Conservation (phyloP, 2,888 invertebrate species). For the Griposia aprilina region DNA sequence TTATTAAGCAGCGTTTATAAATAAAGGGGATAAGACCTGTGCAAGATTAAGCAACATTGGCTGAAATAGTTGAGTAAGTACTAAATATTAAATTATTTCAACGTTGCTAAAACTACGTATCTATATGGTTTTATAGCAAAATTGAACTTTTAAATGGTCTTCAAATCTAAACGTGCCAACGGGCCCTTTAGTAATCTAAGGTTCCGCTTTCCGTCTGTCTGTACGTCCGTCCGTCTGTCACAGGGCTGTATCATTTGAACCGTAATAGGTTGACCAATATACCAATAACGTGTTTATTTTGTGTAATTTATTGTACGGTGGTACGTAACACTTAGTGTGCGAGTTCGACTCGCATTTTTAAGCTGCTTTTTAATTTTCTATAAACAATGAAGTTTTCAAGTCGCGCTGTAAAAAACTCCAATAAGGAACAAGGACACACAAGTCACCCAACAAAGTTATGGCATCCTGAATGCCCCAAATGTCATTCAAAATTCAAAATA, state of each 20-base stretch:
- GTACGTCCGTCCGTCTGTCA: too few relatives aligned
- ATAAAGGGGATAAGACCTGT: neutral
- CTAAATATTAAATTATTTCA: neutral
- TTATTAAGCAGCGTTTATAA: too few relatives aligned
- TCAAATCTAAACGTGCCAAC: neutral
- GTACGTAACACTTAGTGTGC: too few relatives aligned
- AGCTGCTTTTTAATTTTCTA: neutral
- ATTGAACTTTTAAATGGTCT: neutral
- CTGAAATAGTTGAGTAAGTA: neutral
- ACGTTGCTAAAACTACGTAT: neutral
- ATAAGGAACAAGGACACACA: slow-evolving; percentile 24
- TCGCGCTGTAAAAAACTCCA: neutral
- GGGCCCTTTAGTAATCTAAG: too few relatives aligned
- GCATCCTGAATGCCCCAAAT: slow-evolving; percentile 46
- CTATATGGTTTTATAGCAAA: neutral
- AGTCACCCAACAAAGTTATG: slow-evolving; percentile 44
- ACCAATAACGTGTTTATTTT: too few relatives aligned
- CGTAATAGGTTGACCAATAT: too few relatives aligned
- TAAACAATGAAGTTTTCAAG: neutral
- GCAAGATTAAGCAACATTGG: neutral
- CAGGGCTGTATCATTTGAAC: too few relatives aligned
- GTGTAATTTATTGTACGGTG: too few relatives aligned
- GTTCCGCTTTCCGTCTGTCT: too few relatives aligned
- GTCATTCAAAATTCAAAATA: slow-evolving; percentile 62
- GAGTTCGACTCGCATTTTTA: too few relatives aligned